Conservation (phyloP, 2,113 vertebrate genomes). For the Machaerirhynchus nigripectus region DNA sequence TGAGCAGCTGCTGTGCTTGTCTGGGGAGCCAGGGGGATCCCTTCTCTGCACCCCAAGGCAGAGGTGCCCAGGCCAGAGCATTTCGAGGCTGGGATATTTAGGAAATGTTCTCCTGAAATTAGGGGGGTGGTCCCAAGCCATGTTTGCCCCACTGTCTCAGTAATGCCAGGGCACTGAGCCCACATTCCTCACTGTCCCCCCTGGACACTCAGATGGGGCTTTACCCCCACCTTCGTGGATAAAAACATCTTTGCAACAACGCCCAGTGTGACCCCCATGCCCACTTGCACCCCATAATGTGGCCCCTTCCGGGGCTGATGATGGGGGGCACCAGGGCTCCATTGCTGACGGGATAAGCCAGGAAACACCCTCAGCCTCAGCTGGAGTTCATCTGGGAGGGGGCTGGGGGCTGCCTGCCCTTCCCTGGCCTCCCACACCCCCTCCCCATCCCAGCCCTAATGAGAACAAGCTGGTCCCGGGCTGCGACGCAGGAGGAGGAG, state of each 20-base stretch:
- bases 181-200: rapidly evolving
- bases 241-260: not conserved
- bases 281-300: not conserved
- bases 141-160: not conserved
- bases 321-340: rapidly evolving
- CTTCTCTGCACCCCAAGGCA: not conserved
- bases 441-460: slow-evolving; percentile 80
- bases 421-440: slow-evolving; percentile 57
- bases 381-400: not conserved
- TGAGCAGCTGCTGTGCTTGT: not conserved
- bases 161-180: not conserved
- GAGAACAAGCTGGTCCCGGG: slow-evolving; percentile 86
- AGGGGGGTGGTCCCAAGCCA: not conserved
- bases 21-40: rapidly evolving
- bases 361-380: not conserved
- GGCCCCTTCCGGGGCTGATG: not conserved
- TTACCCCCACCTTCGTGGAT: rapidly evolving
- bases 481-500: slow-evolving; percentile 57
- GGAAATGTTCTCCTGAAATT: not conserved
- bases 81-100: not conserved
- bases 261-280: not conserved
- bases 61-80: not conserved
- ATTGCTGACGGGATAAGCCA: not conserved
- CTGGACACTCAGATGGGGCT: not conserved
- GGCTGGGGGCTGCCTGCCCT: slow-evolving; percentile 40